A percentile compares a stretch with the other conserved stretches of the same genome.
Evolutionary conservation across 2,888 invertebrate species (phyloP).

Genomic region (Euproctis similis): DNA sequence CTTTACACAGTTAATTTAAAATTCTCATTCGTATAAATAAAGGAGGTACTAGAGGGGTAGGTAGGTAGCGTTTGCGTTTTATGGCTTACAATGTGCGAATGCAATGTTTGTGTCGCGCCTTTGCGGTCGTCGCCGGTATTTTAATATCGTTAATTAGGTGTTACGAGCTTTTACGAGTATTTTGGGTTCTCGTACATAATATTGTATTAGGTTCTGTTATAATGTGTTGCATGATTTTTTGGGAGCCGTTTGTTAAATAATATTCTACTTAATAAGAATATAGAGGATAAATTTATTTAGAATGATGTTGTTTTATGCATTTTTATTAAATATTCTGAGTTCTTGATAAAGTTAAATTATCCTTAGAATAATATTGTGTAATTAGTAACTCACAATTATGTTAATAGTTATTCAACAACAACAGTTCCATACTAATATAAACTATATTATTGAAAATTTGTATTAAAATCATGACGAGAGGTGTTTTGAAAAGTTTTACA

Average conservation of each 20-base stretch:
- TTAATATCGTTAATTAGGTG: slow-evolving; percentile 76
- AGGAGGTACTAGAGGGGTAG: too few relatives aligned
- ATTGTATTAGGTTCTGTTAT: slow-evolving; percentile 31
- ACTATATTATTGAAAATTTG: too few relatives aligned
- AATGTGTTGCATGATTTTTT: slow-evolving; percentile 31
- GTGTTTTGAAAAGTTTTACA: too few relatives aligned
- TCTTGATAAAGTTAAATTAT: too few relatives aligned
- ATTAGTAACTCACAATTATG: too few relatives aligned
- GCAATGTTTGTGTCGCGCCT: slow-evolving; percentile 62
- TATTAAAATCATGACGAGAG: too few relatives aligned
- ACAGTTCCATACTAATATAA: too few relatives aligned
- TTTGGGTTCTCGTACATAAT: slow-evolving; percentile 34
- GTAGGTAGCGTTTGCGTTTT: slow-evolving; percentile 74
- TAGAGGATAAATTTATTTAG: slow-evolving; percentile 21
- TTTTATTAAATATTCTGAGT: too few relatives aligned
- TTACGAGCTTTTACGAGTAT: slow-evolving; percentile 47
- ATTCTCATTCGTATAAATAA: slow-evolving; percentile 74
- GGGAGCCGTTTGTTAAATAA: slow-evolving; percentile 1
- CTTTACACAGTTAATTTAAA: slow-evolving; percentile 75
- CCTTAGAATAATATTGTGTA: too few relatives aligned
- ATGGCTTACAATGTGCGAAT: slow-evolving; percentile 71
- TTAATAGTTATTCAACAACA: too few relatives aligned
- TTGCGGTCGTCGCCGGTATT: slow-evolving; percentile 66
- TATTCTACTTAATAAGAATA: slow-evolving; percentile 21
- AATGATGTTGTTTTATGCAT: too few relatives aligned